Conservation (phyloP, 2,888 invertebrate species). For the Andrena chrysosceles region DNA sequence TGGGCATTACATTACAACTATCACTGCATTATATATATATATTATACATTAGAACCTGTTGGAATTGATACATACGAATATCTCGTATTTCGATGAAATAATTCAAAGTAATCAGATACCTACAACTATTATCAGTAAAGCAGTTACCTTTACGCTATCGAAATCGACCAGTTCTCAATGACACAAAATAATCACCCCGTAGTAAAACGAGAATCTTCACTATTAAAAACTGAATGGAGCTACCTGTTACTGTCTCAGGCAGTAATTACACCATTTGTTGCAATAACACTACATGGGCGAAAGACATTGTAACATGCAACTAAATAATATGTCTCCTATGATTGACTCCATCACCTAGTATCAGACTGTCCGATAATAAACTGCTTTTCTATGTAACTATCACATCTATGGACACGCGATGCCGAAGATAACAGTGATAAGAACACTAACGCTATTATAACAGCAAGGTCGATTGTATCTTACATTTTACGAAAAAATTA, state of each 20-base stretch:
- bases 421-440: conserved; percentile 28
- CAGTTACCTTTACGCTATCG: conserved; percentile 4
- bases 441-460: not conserved
- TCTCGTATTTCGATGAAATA: conserved; percentile 35
- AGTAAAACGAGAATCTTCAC: not conserved
- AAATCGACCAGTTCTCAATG: not conserved
- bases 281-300: too few species aligned
- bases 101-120: conserved; percentile 21
- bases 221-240: too few species aligned
- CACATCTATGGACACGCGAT: not conserved
- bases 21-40: not conserved
- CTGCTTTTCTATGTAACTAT: not conserved
- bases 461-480: not conserved
- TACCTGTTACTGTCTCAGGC: not conserved
- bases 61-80: conserved; percentile 14
- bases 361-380: conserved; percentile 5
- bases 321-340: not conserved
- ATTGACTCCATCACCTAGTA: conserved; percentile 1
- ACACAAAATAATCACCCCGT: not conserved
- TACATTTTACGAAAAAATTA: not conserved
- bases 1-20: conserved; percentile 21
- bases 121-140: conserved; percentile 1
- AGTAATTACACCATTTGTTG: not conserved
- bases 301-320: not conserved
- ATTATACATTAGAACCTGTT: not conserved